A percentile compares a stretch with the other conserved stretches of the same genome.
Evolutionary conservation across 64 coral and sea anemone genomes (phyloP).

Genomic region (Porites australiensis): DNA sequence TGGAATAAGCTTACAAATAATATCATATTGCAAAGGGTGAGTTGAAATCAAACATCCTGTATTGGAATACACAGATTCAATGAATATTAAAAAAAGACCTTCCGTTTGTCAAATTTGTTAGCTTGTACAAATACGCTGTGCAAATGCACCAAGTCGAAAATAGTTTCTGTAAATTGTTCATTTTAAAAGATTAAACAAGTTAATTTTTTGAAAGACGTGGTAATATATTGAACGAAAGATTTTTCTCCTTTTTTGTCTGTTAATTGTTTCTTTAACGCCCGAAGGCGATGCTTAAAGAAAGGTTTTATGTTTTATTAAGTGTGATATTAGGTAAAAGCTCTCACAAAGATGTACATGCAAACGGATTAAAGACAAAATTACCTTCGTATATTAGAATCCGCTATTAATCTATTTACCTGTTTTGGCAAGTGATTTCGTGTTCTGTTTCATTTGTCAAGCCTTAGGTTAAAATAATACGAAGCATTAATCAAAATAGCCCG

Average conservation of each 20-base stretch:
- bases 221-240: background rate
- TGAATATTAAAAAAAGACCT: constrained; percentile 11
- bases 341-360: background rate
- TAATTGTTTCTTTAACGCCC: background rate
- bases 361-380: background rate
- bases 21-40: constrained; percentile 32
- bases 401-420: constrained; percentile 9
- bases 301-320: background rate
- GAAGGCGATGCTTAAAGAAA: background rate
- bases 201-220: background rate
- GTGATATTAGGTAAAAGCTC: background rate
- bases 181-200: background rate
- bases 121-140: background rate
- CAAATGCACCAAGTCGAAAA: background rate
- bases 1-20: constrained; percentile 17
- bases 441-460: background rate
- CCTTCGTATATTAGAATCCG: background rate
- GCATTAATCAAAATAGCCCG: constrained; percentile 14
- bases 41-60: constrained; percentile 21
- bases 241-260: background rate
- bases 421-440: background rate
- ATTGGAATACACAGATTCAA: constrained; percentile 2
- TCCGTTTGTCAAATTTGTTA: constrained; percentile 33
- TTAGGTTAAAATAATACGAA: background rate
- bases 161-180: background rate